These are phyloP conservation scores for Mormyrus lacerda DNA, from an alignment of 2,113 vertebrate species.

Conservation along the genomic window DNA sequence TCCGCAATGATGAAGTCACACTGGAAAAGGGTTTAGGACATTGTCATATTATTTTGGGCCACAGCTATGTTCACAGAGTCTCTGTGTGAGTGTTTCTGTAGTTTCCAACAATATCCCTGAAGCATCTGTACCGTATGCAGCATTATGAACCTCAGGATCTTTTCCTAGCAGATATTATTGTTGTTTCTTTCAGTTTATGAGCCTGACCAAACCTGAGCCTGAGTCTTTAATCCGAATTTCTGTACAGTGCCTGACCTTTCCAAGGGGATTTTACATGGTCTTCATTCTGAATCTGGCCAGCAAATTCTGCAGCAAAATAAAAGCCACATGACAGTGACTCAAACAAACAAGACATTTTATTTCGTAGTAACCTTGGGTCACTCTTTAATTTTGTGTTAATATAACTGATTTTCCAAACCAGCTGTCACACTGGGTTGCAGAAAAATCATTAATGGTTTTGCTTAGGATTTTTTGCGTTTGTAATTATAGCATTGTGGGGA, in stretches of 20 bases:
- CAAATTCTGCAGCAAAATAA: neutral
- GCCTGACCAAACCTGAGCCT: neutral
- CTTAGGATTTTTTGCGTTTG: neutral
- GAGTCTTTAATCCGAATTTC: neutral
- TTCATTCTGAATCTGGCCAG: neutral
- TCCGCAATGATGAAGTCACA: neutral
- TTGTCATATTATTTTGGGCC: neutral
- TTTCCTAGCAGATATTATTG: neutral
- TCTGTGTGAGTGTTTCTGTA: neutral
- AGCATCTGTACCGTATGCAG: neutral
- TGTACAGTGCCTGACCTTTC: neutral
- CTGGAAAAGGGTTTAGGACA: neutral
- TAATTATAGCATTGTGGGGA: neutral
- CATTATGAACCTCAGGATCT: neutral
- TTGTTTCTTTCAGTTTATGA: neutral
- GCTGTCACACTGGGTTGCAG: neutral
- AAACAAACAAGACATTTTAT: neutral
- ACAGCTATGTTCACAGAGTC: neutral
- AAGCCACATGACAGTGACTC: neutral
- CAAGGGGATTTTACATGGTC: neutral
- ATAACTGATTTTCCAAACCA: neutral
- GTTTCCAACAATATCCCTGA: neutral
- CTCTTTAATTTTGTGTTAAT: neutral
- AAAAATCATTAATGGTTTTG: neutral
- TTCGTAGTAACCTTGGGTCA: neutral